Base-by-base conservation (phyloP, 2,113 vertebrate species). In the Xenopus tropicalis region DNA sequence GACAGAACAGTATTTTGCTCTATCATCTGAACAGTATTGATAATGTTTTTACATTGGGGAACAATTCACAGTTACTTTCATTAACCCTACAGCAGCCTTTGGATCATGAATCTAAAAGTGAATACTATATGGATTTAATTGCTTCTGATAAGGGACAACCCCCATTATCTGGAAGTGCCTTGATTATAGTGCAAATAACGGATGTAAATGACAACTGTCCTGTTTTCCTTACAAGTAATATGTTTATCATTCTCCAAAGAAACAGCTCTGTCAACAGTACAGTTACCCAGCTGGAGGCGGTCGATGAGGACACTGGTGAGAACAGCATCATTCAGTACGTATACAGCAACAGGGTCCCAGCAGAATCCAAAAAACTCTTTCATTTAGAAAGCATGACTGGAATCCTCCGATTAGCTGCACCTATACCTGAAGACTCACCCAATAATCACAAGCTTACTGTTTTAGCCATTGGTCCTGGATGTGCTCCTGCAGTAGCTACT, bases 131-230 rank as follows among this genome's bases (percentile, higher is more conserved):
- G 66, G 42, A 17, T 54, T 51, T 75, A 63, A 61, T 69, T 24
- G 66, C 58, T 21, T 54, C 21, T 17, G 73, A 75, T 9, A 62
- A 21, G 21, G 73, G 73, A n/a, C 20, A 37, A 4, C 73, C 73
- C 9, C 44, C 25, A 22, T 62, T 75, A 29, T 75, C 73, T 17
- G 66, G 66, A 46, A 75, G 11, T 63, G 21, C 66, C 5, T 51
- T 46, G 14, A 25, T 75, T 56, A 51, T 54, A 14, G 66, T 69
- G 17, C 20, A 63, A 11, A 62, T 75, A 20, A n/a, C 14, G 6
- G 73, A 75, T n/a, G 22, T 75, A 1, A 75, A 75, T 16, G 73
- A 75, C 54, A 75, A 75, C 7, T 75, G 73, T 12, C 73, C 73
- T 0, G 12, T 56, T 14, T 69, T 75, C 24, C 24, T 62, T n/a